Percentiles rank a stretch among this genome's conserved stretches.
phyloP scores from a whole-genome alignment of 2,113 vertebrate genomes.

The Rhabdomys dilectus region DNA sequence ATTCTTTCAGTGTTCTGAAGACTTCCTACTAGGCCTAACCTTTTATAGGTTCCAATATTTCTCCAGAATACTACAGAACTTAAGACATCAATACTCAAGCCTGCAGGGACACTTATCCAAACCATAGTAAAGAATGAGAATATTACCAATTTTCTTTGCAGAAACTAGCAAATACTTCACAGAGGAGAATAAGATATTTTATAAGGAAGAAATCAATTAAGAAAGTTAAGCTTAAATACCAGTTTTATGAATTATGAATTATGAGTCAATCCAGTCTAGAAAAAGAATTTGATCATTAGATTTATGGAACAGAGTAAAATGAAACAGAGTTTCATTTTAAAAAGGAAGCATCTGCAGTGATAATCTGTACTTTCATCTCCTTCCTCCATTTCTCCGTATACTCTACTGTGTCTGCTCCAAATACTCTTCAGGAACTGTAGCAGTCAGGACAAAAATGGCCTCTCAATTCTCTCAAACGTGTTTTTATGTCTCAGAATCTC shows the following conservation, averaged over 20 bases:
- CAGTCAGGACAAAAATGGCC: neutral
- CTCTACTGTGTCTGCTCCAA: neutral
- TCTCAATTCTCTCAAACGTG: neutral
- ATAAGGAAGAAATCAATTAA: neutral
- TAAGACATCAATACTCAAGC: neutral
- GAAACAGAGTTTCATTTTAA: neutral
- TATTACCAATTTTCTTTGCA: neutral
- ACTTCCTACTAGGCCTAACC: too few relatives aligned
- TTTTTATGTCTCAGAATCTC: neutral
- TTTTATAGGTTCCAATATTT: neutral
- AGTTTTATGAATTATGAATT: neutral
- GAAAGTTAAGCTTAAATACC: neutral
- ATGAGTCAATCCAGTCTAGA: neutral
- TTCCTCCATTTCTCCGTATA: neutral
- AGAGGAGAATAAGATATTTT: neutral
- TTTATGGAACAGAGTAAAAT: neutral
- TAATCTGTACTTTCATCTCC: neutral
- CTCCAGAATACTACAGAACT: neutral
- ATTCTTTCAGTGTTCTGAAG: neutral
- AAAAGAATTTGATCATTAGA: neutral
- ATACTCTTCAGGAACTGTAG: neutral
- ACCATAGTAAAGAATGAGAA: neutral
- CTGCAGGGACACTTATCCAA: neutral
- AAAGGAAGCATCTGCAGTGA: neutral
- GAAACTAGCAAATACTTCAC: neutral